These are phyloP conservation scores for Nemoura dubitans DNA, from an alignment of 2,888 invertebrate species.

Conservation along the genomic window DNA sequence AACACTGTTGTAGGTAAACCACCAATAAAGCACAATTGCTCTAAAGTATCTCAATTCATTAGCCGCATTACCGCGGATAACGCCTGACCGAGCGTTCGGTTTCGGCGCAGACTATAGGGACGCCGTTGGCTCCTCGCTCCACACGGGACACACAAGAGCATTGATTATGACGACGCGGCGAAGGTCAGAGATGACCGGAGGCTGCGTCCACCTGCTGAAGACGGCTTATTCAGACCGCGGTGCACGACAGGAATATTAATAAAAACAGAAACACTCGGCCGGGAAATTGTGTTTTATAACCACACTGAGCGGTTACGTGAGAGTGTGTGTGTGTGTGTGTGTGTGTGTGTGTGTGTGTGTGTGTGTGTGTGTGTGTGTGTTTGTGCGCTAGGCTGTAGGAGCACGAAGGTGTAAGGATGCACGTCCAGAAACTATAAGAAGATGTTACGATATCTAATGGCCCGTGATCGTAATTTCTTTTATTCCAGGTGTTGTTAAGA, in stretches of 20 bases:
- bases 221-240: neutral
- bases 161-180: neutral
- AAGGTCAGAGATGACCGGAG: neutral
- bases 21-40: too few species aligned
- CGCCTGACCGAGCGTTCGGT: too few species aligned
- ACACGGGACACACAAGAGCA: neutral
- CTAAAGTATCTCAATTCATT: too few species aligned
- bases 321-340: too few species aligned
- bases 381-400: neutral
- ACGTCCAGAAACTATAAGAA: neutral
- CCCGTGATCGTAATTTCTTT: neutral
- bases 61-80: too few species aligned
- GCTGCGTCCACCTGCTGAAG: neutral
- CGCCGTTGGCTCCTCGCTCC: neutral
- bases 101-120: too few species aligned
- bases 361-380: too few species aligned
- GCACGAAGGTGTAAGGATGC: neutral
- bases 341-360: too few species aligned
- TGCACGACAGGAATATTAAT: slow-evolving; percentile 1
- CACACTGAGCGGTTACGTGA: neutral
- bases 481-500: neutral
- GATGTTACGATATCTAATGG: neutral
- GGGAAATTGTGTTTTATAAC: neutral
- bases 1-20: too few species aligned
- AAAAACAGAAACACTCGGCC: neutral